Evolutionary conservation across 2,888 invertebrate genomes (phyloP), one percentile per base, ranked within the genome.

Genomic region (Trissolcus japonicus): DNA sequence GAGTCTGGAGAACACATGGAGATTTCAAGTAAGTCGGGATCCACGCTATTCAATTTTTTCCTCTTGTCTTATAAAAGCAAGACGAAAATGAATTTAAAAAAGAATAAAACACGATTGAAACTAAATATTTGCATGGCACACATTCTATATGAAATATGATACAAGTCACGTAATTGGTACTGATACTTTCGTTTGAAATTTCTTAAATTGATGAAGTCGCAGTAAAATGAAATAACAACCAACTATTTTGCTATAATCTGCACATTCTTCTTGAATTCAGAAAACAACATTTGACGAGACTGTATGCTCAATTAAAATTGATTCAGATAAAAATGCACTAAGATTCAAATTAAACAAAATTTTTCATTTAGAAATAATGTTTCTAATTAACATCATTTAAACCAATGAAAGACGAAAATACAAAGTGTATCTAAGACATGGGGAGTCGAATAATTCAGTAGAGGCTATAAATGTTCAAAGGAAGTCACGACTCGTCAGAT

Each of bases 401-500:
- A 35, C 9, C 0, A 35, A 35, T 9, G 35, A 1, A 35, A 35
- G 35, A 35, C 9, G 11, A 41, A 48, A 16, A 11, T 59, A 53
- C 29, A 53, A 4, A 6, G 51, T 59, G 59, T 16, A 55, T 51
- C 41, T 50, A 51, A 25, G 19, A 60, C 48, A 41, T 56, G 16
- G 48, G 16, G 25, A 29, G 25, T 25, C 25, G 51, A 56, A 62
- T 41, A n/a, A 62, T 55, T 62, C 56, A 56, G 54, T 29, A 19
- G 57, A 57, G 17, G 53, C 61, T 50, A 63, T 68, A 63, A 68
- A 25, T 65, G 69, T 63, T 69, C 69, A 65, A 69, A 66, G 73
- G 78, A 78, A 78, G 69, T 74, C 53, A 69, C 83, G 81, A 85
- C 84, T 82, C 79, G 80, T 85, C 83, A 74, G 74, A 84, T 84